A percentile compares a stretch with the other conserved stretches of the same genome.
Conservation (phyloP, 2,888 invertebrate species). For the Mesochorus sp. region DNA sequence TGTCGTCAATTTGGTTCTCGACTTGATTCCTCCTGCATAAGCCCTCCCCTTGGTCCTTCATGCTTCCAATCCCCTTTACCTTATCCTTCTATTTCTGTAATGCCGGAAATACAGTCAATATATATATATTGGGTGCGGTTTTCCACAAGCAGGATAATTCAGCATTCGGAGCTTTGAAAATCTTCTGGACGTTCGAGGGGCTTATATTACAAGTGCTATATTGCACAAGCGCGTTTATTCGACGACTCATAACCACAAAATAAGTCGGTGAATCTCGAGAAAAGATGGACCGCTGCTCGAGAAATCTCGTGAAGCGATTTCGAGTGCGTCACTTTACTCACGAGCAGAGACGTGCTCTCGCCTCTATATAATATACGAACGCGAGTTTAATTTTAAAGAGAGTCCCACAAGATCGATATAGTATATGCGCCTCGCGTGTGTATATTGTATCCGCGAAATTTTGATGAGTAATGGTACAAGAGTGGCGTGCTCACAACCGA, state of each 20-base stretch:
- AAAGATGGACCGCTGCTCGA: too few species aligned
- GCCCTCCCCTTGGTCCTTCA: neutral
- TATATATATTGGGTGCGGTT: too few species aligned
- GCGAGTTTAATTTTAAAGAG: constrained; percentile 24
- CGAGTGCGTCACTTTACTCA: neutral
- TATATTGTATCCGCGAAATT: neutral
- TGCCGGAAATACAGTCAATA: too few species aligned
- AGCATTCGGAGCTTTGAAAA: too few species aligned
- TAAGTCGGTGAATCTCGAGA: too few species aligned
- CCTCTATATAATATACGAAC: neutral
- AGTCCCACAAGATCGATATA: neutral
- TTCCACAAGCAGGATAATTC: too few species aligned
- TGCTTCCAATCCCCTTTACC: neutral
- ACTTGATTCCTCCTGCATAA: neutral
- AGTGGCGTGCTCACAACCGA: constrained; percentile 16
- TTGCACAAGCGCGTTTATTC: neutral
- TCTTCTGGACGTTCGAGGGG: neutral
- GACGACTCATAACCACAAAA: neutral
- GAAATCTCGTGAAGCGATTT: too few species aligned
- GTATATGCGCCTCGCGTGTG: neutral
- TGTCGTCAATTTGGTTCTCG: neutral
- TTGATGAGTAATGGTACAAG: constrained; percentile 22
- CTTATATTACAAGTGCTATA: neutral
- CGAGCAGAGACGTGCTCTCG: too few species aligned
- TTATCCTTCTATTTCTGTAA: neutral